Base-by-base conservation (phyloP, 1,140 invertebrate genomes). In the Pogonomyrmex californicus region DNA sequence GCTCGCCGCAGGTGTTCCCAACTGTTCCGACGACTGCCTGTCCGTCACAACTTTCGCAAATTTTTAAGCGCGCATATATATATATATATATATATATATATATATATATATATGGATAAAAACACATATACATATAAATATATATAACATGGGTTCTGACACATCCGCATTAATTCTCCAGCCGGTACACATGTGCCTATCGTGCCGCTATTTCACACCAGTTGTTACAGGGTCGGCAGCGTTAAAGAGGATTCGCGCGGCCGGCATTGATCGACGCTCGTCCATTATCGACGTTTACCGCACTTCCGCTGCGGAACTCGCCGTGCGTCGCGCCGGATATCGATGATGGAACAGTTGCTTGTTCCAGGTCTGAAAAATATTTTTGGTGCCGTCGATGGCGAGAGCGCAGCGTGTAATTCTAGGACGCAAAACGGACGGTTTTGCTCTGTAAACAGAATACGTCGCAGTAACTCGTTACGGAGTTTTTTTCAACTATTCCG, bases 261-360 rank as follows among this genome's bases (percentile, higher is more conserved):
- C 47, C 77, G 77, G 56, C 88, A 58, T 77, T 89, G 87, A 90
- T 90, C 85, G 88, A 87, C 71, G 65, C 71, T 54, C 73, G n/a
- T 44, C 83, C 78, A 90, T 90, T 87, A 90, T 89, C 85, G 73
- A 87, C 85, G 73, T 89, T 87, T 73, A 77, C 49, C n/a, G 75
- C 66, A 44, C 73, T 88, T 83, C 87, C 87, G 83, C 14, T 41
- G 12, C 87, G 58, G 49, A 77, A 85, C 79, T 75, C 47, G 30
- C 38, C 10, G 23, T 41, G 38, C 54, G 6, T 30, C 38, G n/a
- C 56, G 38, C 41, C 65, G 51, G 49, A 58, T 65, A 75, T 86
- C 66, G 81, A 73, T 75, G 58, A 89, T 86, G 73, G 58, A 78
- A 86, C 36, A 58, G 56, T 66, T 41, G 77, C 77, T 76, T 78